Conservation (phyloP, 2,113 vertebrate genomes). For the Rhinolophus sinicus region DNA sequence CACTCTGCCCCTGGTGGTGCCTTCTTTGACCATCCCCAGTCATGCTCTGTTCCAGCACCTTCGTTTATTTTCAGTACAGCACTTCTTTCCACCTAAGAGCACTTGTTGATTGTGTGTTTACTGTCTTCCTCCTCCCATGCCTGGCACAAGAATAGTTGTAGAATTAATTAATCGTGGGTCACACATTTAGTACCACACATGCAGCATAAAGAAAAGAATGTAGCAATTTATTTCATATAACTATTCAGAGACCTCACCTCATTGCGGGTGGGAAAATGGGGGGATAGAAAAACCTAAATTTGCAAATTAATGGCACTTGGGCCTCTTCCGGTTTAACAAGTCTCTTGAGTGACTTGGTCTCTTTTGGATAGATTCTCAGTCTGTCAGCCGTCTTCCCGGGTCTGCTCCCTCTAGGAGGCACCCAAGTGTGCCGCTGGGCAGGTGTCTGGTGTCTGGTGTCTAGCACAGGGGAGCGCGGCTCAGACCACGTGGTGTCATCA, state of each 20-base stretch:
- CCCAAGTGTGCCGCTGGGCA: not conserved
- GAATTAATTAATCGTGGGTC: not conserved
- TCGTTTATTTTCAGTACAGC: not conserved
- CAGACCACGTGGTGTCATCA: rapidly evolving
- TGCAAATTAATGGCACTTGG: too few species aligned
- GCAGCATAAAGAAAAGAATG: not conserved
- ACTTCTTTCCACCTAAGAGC: not conserved
- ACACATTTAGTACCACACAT: not conserved
- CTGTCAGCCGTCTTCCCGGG: not conserved
- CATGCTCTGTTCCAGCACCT: not conserved
- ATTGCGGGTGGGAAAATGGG: rapidly evolving
- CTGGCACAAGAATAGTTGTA: not conserved
- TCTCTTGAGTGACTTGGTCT: not conserved
- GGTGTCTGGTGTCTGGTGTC: not conserved
- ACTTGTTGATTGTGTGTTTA: not conserved
- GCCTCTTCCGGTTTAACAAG: not conserved
- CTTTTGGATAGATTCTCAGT: not conserved
- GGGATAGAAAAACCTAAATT: not conserved
- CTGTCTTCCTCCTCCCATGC: not conserved
- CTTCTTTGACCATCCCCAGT: not conserved
- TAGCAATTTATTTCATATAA: constrained; percentile 45
- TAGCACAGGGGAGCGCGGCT: not conserved
- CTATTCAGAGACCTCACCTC: not conserved
- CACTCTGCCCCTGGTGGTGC: too few species aligned
- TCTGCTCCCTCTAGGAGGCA: not conserved